Conservation (phyloP, 2,888 invertebrate species). For the Pyrochroa serraticornis region DNA sequence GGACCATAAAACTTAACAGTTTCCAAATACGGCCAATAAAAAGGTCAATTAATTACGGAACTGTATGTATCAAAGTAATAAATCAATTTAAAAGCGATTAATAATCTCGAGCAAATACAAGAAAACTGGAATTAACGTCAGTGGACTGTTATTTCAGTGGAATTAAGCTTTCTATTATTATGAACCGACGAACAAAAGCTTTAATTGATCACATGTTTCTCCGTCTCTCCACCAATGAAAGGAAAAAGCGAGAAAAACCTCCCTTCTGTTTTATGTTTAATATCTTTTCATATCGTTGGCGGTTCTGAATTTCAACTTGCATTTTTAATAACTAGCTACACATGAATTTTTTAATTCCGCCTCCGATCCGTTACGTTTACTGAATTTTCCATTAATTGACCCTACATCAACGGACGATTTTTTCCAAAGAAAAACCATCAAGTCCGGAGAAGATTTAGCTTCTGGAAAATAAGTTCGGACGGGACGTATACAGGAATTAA, state of each 20-base stretch:
- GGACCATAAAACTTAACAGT: constrained; percentile 21
- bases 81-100: constrained; percentile 57
- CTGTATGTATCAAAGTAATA: constrained; percentile 44
- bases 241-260: background rate
- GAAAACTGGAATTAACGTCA: constrained; percentile 40
- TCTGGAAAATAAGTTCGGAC: constrained; percentile 45
- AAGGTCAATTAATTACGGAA: constrained; percentile 43
- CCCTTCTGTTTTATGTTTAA: constrained; percentile 7
- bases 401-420: background rate
- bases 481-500: constrained; percentile 48
- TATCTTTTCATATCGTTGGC: background rate
- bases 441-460: constrained; percentile 43
- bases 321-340: background rate
- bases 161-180: constrained; percentile 22
- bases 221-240: background rate
- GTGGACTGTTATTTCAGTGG: constrained; percentile 17
- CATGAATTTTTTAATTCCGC: constrained; percentile 1
- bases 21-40: constrained; percentile 18
- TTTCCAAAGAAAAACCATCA: constrained; percentile 3
- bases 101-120: constrained; percentile 51
- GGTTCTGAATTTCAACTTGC: background rate
- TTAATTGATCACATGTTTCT: constrained; percentile 16
- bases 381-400: too few relatives aligned
- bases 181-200: constrained; percentile 17
- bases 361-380: background rate